Evolutionary conservation across 2,888 invertebrate species (phyloP).

Genomic region (Plemyria rubiginata): DNA sequence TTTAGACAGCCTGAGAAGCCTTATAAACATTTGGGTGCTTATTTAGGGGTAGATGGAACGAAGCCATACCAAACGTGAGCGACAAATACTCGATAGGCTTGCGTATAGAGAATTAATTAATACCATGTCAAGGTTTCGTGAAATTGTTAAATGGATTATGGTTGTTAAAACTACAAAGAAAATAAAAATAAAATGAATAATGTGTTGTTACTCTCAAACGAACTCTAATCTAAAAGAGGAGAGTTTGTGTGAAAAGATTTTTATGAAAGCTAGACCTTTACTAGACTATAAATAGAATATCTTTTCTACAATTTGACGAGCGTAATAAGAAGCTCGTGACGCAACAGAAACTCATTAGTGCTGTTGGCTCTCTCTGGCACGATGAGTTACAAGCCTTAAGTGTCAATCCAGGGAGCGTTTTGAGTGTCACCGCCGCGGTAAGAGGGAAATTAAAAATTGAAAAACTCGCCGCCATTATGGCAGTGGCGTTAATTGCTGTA

Average conservation of each 20-base stretch:
- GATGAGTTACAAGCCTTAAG: slow-evolving; percentile 71
- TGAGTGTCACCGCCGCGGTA: slow-evolving; percentile 66
- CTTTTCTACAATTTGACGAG: slow-evolving; percentile 35
- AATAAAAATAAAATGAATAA: neutral
- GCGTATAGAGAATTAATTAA: slow-evolving; percentile 51
- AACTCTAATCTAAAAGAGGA: slow-evolving; percentile 7
- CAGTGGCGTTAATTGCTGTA: slow-evolving; percentile 83
- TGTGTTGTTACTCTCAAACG: slow-evolving; percentile 2
- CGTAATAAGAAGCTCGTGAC: slow-evolving; percentile 47
- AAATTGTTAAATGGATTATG: slow-evolving; percentile 28
- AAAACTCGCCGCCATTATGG: slow-evolving; percentile 83
- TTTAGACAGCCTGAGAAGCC: slow-evolving; percentile 74
- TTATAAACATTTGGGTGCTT: slow-evolving; percentile 63
- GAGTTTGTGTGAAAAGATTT: slow-evolving; percentile 21
- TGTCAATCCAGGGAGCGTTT: slow-evolving; percentile 73
- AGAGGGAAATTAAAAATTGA: slow-evolving; percentile 84
- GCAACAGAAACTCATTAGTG: slow-evolving; percentile 58
- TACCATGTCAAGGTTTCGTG: slow-evolving; percentile 47
- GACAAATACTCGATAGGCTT: slow-evolving; percentile 57
- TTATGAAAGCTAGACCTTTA: slow-evolving; percentile 25
- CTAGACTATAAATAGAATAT: slow-evolving; percentile 31
- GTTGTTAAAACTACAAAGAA: slow-evolving; percentile 3
- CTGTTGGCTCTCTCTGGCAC: slow-evolving; percentile 43
- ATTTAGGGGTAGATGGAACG: slow-evolving; percentile 64
- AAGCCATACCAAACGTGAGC: slow-evolving; percentile 60